Evolutionary conservation across 2,888 invertebrate species (phyloP).

Genomic region (Eledona agricola): DNA sequence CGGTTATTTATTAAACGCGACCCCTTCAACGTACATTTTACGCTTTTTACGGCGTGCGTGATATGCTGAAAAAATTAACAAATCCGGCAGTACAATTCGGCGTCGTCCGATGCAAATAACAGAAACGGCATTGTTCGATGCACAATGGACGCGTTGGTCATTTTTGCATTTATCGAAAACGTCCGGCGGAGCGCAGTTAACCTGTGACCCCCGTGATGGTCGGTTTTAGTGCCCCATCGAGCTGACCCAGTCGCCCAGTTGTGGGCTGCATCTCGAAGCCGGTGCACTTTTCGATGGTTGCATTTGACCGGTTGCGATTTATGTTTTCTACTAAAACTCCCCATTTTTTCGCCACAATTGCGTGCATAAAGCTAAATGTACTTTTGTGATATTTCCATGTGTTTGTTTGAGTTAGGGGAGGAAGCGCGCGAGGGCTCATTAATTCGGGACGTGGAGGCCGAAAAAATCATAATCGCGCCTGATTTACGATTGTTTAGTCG

Average conservation of each 20-base stretch:
- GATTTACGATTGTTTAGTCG: constrained; percentile 19
- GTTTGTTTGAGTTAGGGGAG: constrained; percentile 33
- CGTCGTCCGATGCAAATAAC: constrained; percentile 52
- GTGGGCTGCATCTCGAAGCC: neutral
- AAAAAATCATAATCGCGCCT: constrained; percentile 8
- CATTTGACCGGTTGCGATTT: constrained; percentile 42
- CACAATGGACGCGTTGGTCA: constrained; percentile 55
- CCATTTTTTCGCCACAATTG: constrained; percentile 59
- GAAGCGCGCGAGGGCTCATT: constrained; percentile 9
- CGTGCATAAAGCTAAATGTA: constrained; percentile 53
- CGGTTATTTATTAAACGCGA: constrained; percentile 32
- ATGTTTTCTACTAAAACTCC: constrained; percentile 55
- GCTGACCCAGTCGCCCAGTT: constrained; percentile 23
- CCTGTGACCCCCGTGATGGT: constrained; percentile 52
- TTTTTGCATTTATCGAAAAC: constrained; percentile 56
- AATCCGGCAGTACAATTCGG: neutral
- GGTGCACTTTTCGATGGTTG: neutral
- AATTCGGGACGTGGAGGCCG: constrained; percentile 3
- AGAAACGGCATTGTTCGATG: constrained; percentile 40
- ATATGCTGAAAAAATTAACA: neutral
- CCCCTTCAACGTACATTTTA: constrained; percentile 26
- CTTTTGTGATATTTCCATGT: constrained; percentile 50
- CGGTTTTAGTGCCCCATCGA: constrained; percentile 44
- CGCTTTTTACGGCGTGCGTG: constrained; percentile 17
- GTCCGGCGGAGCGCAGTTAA: constrained; percentile 57